Conservation (phyloP, 2,113 vertebrate species). For the Rhinogobius similis region DNA sequence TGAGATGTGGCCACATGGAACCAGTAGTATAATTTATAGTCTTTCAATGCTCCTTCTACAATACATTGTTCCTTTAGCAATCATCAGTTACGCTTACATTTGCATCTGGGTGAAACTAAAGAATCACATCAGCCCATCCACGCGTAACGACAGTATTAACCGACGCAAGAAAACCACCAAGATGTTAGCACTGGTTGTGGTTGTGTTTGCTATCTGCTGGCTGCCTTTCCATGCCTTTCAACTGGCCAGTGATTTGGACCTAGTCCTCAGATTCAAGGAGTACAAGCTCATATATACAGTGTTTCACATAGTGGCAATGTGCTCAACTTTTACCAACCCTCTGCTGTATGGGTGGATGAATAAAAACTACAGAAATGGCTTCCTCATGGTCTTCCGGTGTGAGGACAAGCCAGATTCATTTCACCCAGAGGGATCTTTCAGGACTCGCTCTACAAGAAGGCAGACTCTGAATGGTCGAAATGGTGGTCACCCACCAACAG, state of each 20-base stretch:
- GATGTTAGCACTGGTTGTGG: slow-evolving; percentile 88
- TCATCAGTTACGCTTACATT: slow-evolving; percentile 90
- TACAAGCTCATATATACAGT: slow-evolving; percentile 91
- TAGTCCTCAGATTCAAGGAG: slow-evolving; percentile 85
- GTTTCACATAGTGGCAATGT: slow-evolving; percentile 91
- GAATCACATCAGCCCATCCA: slow-evolving; percentile 86
- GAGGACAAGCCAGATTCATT: slow-evolving; percentile 84
- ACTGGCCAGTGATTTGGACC: slow-evolving; percentile 87
- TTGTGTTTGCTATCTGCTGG: slow-evolving; percentile 89
- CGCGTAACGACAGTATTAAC: slow-evolving; percentile 80
- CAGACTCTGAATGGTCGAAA: slow-evolving; percentile 77
- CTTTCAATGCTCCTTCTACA: slow-evolving; percentile 91
- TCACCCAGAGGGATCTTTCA: slow-evolving; percentile 84
- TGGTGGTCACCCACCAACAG: slow-evolving; percentile 79
- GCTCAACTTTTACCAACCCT: slow-evolving; percentile 90
- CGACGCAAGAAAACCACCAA: slow-evolving; percentile 89
- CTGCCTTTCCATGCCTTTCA: slow-evolving; percentile 90
- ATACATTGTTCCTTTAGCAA: slow-evolving; percentile 84
- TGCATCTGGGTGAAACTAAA: slow-evolving; percentile 93
- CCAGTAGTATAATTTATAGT: slow-evolving; percentile 87
- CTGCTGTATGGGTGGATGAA: slow-evolving; percentile 95
- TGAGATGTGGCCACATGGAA: slow-evolving; percentile 88
- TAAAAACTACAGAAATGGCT: slow-evolving; percentile 92
- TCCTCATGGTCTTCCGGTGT: slow-evolving; percentile 90
- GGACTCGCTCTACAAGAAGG: slow-evolving; percentile 79